A percentile compares a stretch with the other conserved stretches of the same genome.
phyloP scores from a whole-genome alignment of 2,888 invertebrate species.

The Ferdinandea cuprea region DNA sequence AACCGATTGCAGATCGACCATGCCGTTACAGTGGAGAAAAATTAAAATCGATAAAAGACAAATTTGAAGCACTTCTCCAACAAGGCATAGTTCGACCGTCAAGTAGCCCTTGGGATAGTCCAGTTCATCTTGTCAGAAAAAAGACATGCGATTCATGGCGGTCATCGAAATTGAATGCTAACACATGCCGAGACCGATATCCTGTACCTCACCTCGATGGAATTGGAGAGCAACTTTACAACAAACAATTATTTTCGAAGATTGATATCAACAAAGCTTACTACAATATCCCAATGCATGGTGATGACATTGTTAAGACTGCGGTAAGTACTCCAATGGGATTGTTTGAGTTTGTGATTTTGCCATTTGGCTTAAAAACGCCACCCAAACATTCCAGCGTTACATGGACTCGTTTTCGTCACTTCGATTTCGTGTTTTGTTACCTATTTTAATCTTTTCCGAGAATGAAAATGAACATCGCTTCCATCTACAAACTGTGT shows the following conservation, averaged over 20 bases:
- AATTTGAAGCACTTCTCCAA: slow-evolving; percentile 71
- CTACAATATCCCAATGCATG: slow-evolving; percentile 79
- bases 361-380: slow-evolving; percentile 76
- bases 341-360: slow-evolving; percentile 78
- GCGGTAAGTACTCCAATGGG: slow-evolving; percentile 80
- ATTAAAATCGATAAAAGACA: slow-evolving; percentile 13
- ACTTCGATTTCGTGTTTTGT: slow-evolving; percentile 75
- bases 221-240: neutral
- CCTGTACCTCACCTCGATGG: slow-evolving; percentile 75
- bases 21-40: slow-evolving; percentile 76
- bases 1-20: slow-evolving; percentile 24
- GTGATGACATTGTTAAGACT: slow-evolving; percentile 79
- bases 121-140: neutral
- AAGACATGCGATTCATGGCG: slow-evolving; percentile 64
- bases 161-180: slow-evolving; percentile 78
- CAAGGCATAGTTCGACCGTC: slow-evolving; percentile 12
- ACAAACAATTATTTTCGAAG: slow-evolving; percentile 63
- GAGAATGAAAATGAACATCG: slow-evolving; percentile 65
- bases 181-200: slow-evolving; percentile 78
- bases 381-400: slow-evolving; percentile 79
- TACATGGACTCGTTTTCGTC: slow-evolving; percentile 77
- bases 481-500: slow-evolving; percentile 70
- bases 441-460: slow-evolving; percentile 78
- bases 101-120: slow-evolving; percentile 13
- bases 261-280: slow-evolving; percentile 78